phyloP scores from a whole-genome alignment of 1,140 invertebrate species.

The Zophobas morio region DNA sequence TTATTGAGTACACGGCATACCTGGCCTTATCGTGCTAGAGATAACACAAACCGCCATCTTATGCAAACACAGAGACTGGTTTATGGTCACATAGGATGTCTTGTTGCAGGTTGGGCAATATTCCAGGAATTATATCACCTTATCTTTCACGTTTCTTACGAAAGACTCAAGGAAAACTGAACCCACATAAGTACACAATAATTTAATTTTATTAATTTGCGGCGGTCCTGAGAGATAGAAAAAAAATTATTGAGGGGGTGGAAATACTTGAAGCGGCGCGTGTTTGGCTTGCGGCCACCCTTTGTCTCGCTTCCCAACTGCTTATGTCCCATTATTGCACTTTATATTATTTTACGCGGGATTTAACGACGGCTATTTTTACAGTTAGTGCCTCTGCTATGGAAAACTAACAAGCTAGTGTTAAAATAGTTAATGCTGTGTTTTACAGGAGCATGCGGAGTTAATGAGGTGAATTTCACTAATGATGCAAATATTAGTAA shows the following conservation, averaged over 20 bases:
- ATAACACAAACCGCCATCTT: slow-evolving; percentile 63
- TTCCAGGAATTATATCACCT: slow-evolving; percentile 59
- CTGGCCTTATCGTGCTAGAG: slow-evolving; percentile 62
- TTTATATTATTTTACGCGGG: slow-evolving; percentile 16
- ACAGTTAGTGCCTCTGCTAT: too few species aligned
- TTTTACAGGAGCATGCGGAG: too few species aligned
- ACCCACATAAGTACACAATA: slow-evolving; percentile 24
- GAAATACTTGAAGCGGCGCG: slow-evolving; percentile 27
- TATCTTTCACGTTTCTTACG: slow-evolving; percentile 35
- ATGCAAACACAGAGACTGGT: slow-evolving; percentile 61
- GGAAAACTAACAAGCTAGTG: too few species aligned
- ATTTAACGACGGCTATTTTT: not conserved
- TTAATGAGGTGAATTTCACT: too few species aligned
- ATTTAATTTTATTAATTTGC: slow-evolving; percentile 42
- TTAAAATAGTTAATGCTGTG: too few species aligned
- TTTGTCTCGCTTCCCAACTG: slow-evolving; percentile 35
- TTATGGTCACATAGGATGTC: slow-evolving; percentile 60
- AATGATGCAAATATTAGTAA: too few species aligned
- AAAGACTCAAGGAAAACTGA: slow-evolving; percentile 29
- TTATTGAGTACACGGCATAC: slow-evolving; percentile 62
- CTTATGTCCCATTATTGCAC: slow-evolving; percentile 21
- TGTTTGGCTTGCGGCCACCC: slow-evolving; percentile 29
- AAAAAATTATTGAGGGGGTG: slow-evolving; percentile 33
- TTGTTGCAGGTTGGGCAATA: slow-evolving; percentile 54
- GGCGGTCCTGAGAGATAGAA: slow-evolving; percentile 15